Percentiles rank a stretch among this genome's conserved stretches.
phyloP scores from a whole-genome alignment of 2,113 vertebrate species.

The Nymphicus hollandicus region DNA sequence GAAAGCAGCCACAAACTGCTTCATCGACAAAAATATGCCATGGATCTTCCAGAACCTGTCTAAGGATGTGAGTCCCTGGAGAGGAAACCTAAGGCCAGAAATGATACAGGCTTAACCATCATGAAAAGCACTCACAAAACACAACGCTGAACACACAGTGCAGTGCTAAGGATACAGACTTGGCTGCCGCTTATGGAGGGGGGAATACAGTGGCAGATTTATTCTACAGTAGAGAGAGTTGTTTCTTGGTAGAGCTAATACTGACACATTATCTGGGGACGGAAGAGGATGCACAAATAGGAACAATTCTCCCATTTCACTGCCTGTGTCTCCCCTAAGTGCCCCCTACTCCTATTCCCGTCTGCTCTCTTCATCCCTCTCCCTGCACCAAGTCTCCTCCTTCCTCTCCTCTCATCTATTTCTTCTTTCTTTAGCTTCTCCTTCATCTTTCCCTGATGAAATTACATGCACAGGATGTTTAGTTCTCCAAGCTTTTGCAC shows the following conservation, averaged over 20 bases:
- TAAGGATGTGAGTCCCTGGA: background rate
- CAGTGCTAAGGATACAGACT: conserved; percentile 26
- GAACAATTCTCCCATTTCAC: conserved; percentile 50
- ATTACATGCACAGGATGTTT: background rate
- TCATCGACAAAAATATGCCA: background rate
- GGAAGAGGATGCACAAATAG: conserved; percentile 44
- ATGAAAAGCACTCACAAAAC: conserved; percentile 32
- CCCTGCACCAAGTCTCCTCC: background rate
- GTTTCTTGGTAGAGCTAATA: conserved; percentile 43
- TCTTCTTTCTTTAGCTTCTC: background rate
- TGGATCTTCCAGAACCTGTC: background rate
- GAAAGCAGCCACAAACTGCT: background rate
- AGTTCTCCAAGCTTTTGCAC: background rate
- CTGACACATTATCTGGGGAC: conserved; percentile 44
- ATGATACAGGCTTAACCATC: background rate
- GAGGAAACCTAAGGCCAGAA: conserved; percentile 16
- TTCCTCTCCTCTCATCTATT: background rate
- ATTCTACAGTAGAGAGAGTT: conserved; percentile 42
- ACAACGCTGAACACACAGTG: background rate
- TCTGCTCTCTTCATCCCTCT: background rate
- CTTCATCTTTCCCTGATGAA: background rate
- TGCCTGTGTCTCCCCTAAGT: conserved; percentile 7
- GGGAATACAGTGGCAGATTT: conserved; percentile 65
- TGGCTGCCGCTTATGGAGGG: conserved; percentile 32
- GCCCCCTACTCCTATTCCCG: background rate